Conservation (phyloP, 2,888 invertebrate genomes). For the Polymixis flavicincta region DNA sequence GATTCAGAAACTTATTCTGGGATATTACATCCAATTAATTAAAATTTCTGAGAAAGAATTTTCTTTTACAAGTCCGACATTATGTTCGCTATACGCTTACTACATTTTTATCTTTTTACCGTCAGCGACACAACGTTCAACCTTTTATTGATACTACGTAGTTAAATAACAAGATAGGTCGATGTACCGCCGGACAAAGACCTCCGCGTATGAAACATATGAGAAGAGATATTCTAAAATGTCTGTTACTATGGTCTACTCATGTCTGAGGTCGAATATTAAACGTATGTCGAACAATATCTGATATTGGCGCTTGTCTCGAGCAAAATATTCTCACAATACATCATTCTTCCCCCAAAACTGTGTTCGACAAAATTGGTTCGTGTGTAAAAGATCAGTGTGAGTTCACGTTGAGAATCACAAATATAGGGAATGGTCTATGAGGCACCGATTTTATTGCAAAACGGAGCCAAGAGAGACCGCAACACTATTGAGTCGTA, state of each 20-base stretch:
- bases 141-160: conserved; percentile 32
- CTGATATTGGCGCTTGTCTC: conserved; percentile 58
- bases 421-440: conserved; percentile 76
- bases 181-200: conserved; percentile 37
- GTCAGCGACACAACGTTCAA: conserved; percentile 25
- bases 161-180: conserved; percentile 40
- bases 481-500: conserved; percentile 80
- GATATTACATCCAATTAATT: conserved; percentile 46
- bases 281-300: conserved; percentile 56
- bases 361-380: conserved; percentile 73
- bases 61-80: conserved; percentile 15
- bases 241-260: conserved; percentile 3
- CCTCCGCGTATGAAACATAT: conserved; percentile 29
- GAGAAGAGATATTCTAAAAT: conserved; percentile 11
- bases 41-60: conserved; percentile 27
- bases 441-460: conserved; percentile 81
- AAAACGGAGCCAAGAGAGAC: conserved; percentile 79
- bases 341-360: conserved; percentile 64
- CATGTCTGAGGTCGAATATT: conserved; percentile 46
- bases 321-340: conserved; percentile 65
- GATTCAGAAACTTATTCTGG: conserved; percentile 47
- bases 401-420: conserved; percentile 72
- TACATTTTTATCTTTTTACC: conserved; percentile 37
- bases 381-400: conserved; percentile 74
- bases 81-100: conserved; percentile 7